Percentiles rank a stretch among this genome's conserved stretches.
These are phyloP conservation scores for Luscinia megarhynchos DNA, from an alignment of 2,797 vertebrate genomes.

Conservation along the genomic window DNA sequence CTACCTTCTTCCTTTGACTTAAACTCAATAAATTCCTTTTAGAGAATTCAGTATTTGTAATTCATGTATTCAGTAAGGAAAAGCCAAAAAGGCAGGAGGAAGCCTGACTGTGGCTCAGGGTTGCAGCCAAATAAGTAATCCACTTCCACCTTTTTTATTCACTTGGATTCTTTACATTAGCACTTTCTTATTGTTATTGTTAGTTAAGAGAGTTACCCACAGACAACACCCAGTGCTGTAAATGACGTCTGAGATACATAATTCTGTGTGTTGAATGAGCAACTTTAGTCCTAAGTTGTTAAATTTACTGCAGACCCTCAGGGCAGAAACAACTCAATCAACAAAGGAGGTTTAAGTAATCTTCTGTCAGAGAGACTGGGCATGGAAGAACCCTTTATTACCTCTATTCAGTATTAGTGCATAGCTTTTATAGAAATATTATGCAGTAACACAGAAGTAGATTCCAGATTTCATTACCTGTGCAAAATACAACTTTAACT, in stretches of 20 bases:
- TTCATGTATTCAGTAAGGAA: neutral
- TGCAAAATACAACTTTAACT: slow-evolving; percentile 88
- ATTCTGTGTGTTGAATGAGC: neutral
- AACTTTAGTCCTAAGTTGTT: neutral
- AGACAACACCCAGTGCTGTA: neutral
- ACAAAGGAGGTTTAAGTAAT: neutral
- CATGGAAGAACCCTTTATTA: neutral
- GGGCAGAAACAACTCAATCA: neutral
- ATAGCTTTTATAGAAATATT: neutral
- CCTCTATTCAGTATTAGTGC: neutral
- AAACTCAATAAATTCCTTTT: neutral
- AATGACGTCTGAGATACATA: neutral
- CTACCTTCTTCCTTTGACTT: neutral
- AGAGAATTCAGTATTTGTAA: neutral
- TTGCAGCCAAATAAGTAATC: neutral
- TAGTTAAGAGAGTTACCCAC: neutral
- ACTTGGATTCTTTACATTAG: neutral
- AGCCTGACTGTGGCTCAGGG: neutral
- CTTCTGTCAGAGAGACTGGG: neutral
- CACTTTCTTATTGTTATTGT: neutral
- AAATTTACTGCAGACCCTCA: neutral
- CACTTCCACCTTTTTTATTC: neutral
- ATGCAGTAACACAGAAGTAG: neutral
- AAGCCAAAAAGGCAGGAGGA: neutral
- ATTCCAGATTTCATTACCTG: slow-evolving; percentile 77